Base-by-base conservation (phyloP, 2,888 invertebrate species). In the Campaea margaritaria region DNA sequence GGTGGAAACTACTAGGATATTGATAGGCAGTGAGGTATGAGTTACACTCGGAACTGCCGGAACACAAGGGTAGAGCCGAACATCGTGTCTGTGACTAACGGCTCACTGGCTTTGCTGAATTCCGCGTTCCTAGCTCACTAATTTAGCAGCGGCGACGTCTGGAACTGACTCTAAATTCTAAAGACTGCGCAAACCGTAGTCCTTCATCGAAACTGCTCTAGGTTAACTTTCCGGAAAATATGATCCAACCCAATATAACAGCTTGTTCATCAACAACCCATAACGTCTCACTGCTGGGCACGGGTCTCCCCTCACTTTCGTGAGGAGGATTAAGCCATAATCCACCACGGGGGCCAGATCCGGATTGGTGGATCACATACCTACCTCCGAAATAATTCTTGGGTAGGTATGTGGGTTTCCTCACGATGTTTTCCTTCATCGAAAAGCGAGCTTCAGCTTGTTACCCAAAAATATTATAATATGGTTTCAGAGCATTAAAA, bases 61-160 rank as follows among this genome's bases (percentile, higher is more conserved):
- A 58, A 56, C 59, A 62, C 60, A 60, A 58, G 62, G 50, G 60
- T 56, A 66, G 53, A 14, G 46, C 43, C 36, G 49, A 58, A 59
- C 49, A 46, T 62, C 52, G 31, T 50, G 59, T 50, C 57, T 56
- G 58, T 58, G 51, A 63, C 54, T 65, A 64, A 64, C 55, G 60
- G 46, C 58, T 60, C 48, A 49, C 59, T 50, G 41, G 50, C 51
- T 58, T 55, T 46, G 44, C 45, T 53, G 52, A 50, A 58, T 55
- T 60, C 58, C 60, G 48, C 59, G 54, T 46, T 62, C 58, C 43
- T 46, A 57, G 45, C 62, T 53, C 41, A 45, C 58, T 68, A 59
- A 66, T 66, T 63, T 52, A 52, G 50, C 62, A 46, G 50, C 31
- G 31, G 10, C 34, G 13, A 49, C 47, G 49, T 60, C 57, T 64